Base-by-base conservation (phyloP, 2,113 vertebrate genomes). In the Glaucidium brasilianum region DNA sequence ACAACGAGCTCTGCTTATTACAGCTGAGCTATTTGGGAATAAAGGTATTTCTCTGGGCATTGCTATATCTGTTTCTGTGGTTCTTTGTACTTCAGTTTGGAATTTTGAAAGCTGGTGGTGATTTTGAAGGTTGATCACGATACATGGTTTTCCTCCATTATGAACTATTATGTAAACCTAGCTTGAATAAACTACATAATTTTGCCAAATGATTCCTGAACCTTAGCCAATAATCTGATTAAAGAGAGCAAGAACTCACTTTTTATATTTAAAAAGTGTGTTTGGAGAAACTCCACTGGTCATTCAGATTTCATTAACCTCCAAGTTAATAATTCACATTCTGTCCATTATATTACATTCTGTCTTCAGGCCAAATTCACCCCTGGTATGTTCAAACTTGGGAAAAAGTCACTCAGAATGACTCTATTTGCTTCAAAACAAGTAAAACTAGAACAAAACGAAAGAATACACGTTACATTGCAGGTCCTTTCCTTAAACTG, bases 121-220 rank as follows among this genome's bases (percentile, higher is more conserved):
- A 96, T 96, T 96, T 91, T 95, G 56, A 88, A 93, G 74, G 74
- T 90, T 93, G 90, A 91, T 93, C 85, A 88, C 2, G 1, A 93
- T 79, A 80, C 90, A 90, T 85, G 39, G 32, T 88, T 96, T 96
- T 79, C 84, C 92, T 85, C 93, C 53, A 82, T 94, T 96, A 94
- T 69, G 85, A 92, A 13, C 92, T 93, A 97, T 96, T 96, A 96
- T 96, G 94, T 92, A 96, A 96, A 96, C 81, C 53, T 90, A 95
- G 77, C 78, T 85, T 82, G 94, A 96, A 94, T 94, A 90, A 95
- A 39, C 90, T 85, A 73, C 66, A 73, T 92, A 93, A 93, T 97
- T 96, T 96, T 88, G 93, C 92, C 95, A 97, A 96, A 92, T 73
- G 75, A 94, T 96, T 95, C 79, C 72, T 97, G 96, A 96, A 95